A percentile compares a stretch with the other conserved stretches of the same genome.
Conservation (phyloP, 2,888 invertebrate genomes). For the Xestoiulus laeticollis region DNA sequence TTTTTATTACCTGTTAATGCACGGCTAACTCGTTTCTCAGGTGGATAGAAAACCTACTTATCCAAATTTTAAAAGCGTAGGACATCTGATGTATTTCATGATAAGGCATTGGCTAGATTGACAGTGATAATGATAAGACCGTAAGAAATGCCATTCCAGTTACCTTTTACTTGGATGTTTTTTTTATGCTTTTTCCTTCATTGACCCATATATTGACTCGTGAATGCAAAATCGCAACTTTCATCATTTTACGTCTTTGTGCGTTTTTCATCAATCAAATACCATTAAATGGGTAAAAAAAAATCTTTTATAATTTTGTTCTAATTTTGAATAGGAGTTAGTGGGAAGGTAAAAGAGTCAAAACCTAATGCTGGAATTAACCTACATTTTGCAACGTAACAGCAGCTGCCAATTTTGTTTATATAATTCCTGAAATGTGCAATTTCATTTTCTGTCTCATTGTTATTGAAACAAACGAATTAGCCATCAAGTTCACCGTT, state of each 20-base stretch:
- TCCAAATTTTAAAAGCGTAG: slow-evolving; percentile 39
- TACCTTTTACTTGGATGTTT: slow-evolving; percentile 25
- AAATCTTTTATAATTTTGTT: slow-evolving; percentile 40
- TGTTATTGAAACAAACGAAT: slow-evolving; percentile 40
- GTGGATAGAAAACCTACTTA: slow-evolving; percentile 31
- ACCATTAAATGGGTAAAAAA: slow-evolving; percentile 18
- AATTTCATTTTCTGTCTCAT: slow-evolving; percentile 18
- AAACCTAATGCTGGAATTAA: slow-evolving; percentile 38
- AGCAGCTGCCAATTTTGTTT: slow-evolving; percentile 41
- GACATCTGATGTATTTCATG: slow-evolving; percentile 39
- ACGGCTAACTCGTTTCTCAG: slow-evolving; percentile 24
- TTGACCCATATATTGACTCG: slow-evolving; percentile 41
- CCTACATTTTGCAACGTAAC: not conserved
- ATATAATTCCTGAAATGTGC: slow-evolving; percentile 25
- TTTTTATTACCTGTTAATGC: slow-evolving; percentile 37
- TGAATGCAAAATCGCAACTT: slow-evolving; percentile 36
- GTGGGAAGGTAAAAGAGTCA: not conserved
- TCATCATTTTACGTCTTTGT: slow-evolving; percentile 41
- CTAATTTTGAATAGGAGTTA: slow-evolving; percentile 39
- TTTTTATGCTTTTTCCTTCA: not conserved
- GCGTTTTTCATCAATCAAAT: slow-evolving; percentile 43
- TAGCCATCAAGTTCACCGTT: slow-evolving; percentile 27
- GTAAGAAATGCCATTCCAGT: slow-evolving; percentile 32
- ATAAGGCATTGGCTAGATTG: slow-evolving; percentile 33
- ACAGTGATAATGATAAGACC: slow-evolving; percentile 41